Evolutionary conservation across 2,113 vertebrate genomes (phyloP).

Genomic region (Phrynosoma blainvillii): DNA sequence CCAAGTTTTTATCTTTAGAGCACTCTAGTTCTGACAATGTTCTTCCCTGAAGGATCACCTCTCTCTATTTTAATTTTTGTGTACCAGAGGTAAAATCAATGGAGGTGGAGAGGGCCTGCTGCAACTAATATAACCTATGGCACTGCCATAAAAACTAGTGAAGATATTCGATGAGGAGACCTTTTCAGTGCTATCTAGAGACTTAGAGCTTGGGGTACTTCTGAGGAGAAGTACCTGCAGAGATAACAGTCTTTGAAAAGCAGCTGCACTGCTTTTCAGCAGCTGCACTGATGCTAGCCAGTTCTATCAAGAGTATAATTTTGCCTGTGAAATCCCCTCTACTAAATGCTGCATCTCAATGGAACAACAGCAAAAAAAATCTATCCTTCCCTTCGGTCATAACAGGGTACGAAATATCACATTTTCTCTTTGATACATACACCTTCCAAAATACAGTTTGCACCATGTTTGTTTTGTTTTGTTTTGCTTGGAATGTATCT

Average conservation of each 20-base stretch:
- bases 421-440: neutral
- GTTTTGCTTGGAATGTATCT: neutral
- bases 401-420: neutral
- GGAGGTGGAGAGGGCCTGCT: slow-evolving; percentile 2
- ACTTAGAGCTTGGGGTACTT: slow-evolving; percentile 10
- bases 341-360: neutral
- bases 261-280: too few relatives aligned
- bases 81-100: slow-evolving; percentile 12
- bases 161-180: neutral
- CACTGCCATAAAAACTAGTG: neutral
- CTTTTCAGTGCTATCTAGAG: slow-evolving; percentile 4
- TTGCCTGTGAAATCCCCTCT: neutral
- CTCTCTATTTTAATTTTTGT: neutral
- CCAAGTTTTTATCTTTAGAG: neutral
- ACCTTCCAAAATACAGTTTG: slow-evolving; percentile 18
- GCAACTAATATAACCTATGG: slow-evolving; percentile 4
- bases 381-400: neutral
- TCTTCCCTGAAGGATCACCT: slow-evolving; percentile 12
- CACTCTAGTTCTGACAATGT: neutral
- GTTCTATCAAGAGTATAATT: slow-evolving; percentile 15
- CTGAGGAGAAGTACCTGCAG: slow-evolving; percentile 5
- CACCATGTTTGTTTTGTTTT: too few relatives aligned
- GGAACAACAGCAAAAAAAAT: neutral
- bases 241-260: slow-evolving; percentile 2
- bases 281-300: neutral